These are phyloP conservation scores for Heliconius congener DNA, from an alignment of 1,140 invertebrate genomes.

Conservation along the genomic window DNA sequence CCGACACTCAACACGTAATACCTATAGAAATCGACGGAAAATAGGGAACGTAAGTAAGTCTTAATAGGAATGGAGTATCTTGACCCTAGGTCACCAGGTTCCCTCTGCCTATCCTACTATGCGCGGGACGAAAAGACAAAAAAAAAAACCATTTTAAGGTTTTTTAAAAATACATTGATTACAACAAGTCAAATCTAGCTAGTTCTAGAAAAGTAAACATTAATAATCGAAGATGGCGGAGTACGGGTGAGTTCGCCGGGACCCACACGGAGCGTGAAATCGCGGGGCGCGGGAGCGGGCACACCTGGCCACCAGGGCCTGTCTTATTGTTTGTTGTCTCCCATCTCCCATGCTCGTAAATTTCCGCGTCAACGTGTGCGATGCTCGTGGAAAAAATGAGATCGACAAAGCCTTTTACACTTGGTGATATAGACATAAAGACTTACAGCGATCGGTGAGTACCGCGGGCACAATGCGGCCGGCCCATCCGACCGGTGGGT, in stretches of 20 bases:
- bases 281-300: constrained; percentile 67
- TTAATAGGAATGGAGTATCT: too few species aligned
- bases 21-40: too few species aligned
- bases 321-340: constrained; percentile 79
- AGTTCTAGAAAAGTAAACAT: constrained; percentile 63
- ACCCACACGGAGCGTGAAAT: constrained; percentile 79
- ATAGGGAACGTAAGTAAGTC: too few species aligned
- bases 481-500: constrained; percentile 52
- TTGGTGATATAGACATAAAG: constrained; percentile 64
- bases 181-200: not conserved
- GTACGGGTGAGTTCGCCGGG: constrained; percentile 43
- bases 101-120: too few species aligned
- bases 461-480: constrained; percentile 53
- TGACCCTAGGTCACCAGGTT: too few species aligned
- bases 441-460: constrained; percentile 58
- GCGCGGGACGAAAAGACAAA: too few species aligned
- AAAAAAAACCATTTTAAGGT: not conserved
- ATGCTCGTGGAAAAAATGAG: constrained; percentile 75
- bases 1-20: too few species aligned
- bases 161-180: not conserved
- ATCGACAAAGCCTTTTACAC: constrained; percentile 75
- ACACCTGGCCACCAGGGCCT: constrained; percentile 66
- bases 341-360: constrained; percentile 79
- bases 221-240: constrained; percentile 62
- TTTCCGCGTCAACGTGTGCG: constrained; percentile 79